These are phyloP conservation scores for Lasioglossum morio DNA, from an alignment of 2,888 invertebrate genomes.

Conservation along the genomic window DNA sequence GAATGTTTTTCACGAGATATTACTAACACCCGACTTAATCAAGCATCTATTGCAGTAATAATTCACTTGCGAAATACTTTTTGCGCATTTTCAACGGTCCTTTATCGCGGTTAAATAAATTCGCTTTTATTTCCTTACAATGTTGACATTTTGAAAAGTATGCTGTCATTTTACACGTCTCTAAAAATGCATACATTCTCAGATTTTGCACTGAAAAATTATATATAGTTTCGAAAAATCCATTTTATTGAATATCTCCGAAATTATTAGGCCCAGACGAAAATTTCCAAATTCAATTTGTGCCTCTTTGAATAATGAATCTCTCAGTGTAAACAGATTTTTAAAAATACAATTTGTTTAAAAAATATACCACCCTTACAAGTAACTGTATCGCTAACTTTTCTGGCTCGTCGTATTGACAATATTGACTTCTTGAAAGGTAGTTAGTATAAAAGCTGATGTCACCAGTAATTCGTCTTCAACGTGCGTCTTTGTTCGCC, in stretches of 20 bases:
- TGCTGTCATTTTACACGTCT: too few species aligned
- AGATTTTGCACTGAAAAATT: too few species aligned
- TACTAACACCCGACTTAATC: background rate
- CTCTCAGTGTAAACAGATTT: too few species aligned
- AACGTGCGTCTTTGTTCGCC: background rate
- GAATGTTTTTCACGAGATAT: background rate
- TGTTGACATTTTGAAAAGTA: background rate
- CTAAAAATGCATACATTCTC: too few species aligned
- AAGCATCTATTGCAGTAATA: background rate
- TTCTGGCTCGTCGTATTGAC: background rate
- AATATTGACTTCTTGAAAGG: background rate
- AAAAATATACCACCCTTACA: too few species aligned
- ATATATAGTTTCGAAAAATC: too few species aligned
- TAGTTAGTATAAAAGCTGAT: background rate
- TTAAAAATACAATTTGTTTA: too few species aligned
- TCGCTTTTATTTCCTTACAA: background rate
- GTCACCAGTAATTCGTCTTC: background rate
- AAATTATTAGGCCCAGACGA: too few species aligned
- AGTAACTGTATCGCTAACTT: background rate
- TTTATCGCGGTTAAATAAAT: background rate
- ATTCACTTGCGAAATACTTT: background rate
- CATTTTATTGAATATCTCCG: too few species aligned
- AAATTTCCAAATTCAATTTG: too few species aligned
- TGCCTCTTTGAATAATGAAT: too few species aligned
- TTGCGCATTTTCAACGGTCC: background rate